These are phyloP conservation scores for Habroteleia sp. DNA, from an alignment of 2,888 invertebrate species.

Conservation along the genomic window DNA sequence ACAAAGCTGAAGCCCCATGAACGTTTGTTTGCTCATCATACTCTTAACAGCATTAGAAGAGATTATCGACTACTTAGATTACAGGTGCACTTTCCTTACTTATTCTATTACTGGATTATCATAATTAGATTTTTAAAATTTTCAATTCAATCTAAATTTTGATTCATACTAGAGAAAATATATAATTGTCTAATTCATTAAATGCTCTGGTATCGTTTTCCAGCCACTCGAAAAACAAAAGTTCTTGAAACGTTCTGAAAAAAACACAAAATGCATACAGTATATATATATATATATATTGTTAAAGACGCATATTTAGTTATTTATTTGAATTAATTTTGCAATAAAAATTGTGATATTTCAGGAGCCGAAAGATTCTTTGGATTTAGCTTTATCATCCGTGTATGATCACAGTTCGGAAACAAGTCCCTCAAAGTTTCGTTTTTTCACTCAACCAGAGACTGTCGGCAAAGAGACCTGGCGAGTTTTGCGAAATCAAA, in stretches of 20 bases:
- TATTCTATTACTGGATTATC: too few species aligned
- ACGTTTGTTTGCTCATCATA: slow-evolving; percentile 84
- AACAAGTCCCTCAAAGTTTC: slow-evolving; percentile 74
- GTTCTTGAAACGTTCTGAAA: too few species aligned
- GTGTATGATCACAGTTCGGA: slow-evolving; percentile 87
- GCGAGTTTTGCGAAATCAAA: slow-evolving; percentile 85
- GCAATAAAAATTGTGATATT: slow-evolving; percentile 10
- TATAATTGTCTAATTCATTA: too few species aligned
- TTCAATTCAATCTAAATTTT: too few species aligned
- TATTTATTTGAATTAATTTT: too few species aligned
- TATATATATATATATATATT: too few species aligned
- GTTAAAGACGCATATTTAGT: too few species aligned
- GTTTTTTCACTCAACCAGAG: slow-evolving; percentile 86
- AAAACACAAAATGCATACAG: too few species aligned
- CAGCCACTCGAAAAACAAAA: too few species aligned
- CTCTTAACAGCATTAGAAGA: slow-evolving; percentile 83
- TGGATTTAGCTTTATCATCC: slow-evolving; percentile 86
- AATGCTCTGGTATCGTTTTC: too few species aligned
- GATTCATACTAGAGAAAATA: too few species aligned
- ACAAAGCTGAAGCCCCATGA: slow-evolving; percentile 78
- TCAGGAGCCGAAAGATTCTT: slow-evolving; percentile 85
- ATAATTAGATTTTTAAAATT: too few species aligned
- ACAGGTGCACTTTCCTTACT: slow-evolving; percentile 65
- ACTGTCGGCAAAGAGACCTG: slow-evolving; percentile 85
- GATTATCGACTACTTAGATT: slow-evolving; percentile 69